Conservation (phyloP, 2,113 vertebrate species). For the Euleptes europaea region DNA sequence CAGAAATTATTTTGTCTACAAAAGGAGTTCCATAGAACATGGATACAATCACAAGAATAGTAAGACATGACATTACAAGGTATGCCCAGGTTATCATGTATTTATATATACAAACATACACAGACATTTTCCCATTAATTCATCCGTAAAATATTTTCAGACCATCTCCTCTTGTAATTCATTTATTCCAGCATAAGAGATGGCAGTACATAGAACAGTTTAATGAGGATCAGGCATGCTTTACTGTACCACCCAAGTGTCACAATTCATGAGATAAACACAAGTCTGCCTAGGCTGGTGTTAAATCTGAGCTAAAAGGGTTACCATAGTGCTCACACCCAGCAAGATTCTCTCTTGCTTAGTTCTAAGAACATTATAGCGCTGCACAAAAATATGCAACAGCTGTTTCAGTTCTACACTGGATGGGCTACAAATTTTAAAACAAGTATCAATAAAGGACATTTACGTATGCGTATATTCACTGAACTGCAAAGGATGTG, state of each 20-base stretch:
- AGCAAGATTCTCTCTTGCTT: not conserved
- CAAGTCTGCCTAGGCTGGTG: not conserved
- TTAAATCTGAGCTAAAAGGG: not conserved
- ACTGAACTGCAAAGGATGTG: not conserved
- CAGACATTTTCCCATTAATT: not conserved
- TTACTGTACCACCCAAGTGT: not conserved
- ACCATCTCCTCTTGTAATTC: not conserved
- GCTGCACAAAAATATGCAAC: not conserved
- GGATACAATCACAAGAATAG: not conserved
- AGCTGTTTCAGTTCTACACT: not conserved
- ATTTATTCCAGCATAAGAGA: not conserved
- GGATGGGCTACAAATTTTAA: not conserved
- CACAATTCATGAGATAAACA: not conserved
- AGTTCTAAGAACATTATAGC: not conserved
- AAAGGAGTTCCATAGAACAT: not conserved
- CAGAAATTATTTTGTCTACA: conserved; percentile 16
- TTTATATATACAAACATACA: not conserved
- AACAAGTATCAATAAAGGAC: not conserved
- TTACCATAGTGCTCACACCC: not conserved
- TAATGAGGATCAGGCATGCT: too few species aligned
- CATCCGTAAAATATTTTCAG: not conserved
- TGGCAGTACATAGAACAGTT: not conserved
- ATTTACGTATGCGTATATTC: not conserved
- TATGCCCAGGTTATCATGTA: not conserved
- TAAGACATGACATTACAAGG: not conserved